Evolutionary conservation across 2,888 invertebrate species (phyloP).

Genomic region (Digitonthophagus gazella): DNA sequence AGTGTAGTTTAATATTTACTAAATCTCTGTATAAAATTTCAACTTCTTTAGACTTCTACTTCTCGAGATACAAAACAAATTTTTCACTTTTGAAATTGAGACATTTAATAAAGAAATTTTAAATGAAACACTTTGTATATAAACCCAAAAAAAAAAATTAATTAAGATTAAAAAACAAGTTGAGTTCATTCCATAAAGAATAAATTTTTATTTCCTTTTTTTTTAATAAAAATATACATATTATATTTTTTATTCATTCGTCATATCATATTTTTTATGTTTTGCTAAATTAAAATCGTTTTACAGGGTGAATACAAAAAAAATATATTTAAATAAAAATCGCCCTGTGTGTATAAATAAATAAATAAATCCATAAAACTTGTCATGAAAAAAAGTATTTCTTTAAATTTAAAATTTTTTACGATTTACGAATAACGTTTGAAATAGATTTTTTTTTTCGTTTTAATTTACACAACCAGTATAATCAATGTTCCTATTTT

Average conservation of each 20-base stretch:
- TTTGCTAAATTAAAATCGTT: background rate
- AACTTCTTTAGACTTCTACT: too few relatives aligned
- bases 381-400: too few relatives aligned
- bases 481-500: conserved; percentile 15
- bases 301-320: background rate
- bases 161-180: too few relatives aligned
- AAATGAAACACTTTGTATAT: too few relatives aligned
- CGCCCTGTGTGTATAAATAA: too few relatives aligned
- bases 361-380: too few relatives aligned
- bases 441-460: background rate
- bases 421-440: background rate
- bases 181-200: background rate
- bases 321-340: too few relatives aligned
- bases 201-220: background rate
- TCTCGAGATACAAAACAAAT: too few relatives aligned
- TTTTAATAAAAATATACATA: background rate
- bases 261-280: background rate
- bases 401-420: background rate
- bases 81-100: too few relatives aligned
- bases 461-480: conserved; percentile 11
- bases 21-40: too few relatives aligned
- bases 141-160: background rate
- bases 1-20: too few relatives aligned
- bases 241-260: background rate
- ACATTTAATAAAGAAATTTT: too few relatives aligned